phyloP scores from a whole-genome alignment of 2,113 vertebrate genomes.

The Rynchops niger region DNA sequence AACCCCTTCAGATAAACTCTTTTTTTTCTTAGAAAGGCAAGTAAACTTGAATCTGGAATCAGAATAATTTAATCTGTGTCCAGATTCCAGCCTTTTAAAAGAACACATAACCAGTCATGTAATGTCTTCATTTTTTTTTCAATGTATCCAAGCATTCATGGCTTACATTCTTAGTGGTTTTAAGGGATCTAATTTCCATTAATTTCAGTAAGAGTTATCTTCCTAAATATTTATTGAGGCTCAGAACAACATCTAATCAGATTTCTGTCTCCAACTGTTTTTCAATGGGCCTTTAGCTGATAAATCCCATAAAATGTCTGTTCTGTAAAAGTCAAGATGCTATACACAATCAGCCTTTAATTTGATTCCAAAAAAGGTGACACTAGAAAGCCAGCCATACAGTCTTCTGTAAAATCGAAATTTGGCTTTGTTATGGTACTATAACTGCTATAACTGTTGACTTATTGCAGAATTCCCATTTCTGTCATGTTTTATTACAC shows the following conservation, averaged over 20 bases:
- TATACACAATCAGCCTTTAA: not conserved
- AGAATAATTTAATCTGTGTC: not conserved
- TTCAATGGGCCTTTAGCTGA: not conserved
- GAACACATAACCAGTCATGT: not conserved
- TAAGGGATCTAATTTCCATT: not conserved
- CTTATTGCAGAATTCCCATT: not conserved
- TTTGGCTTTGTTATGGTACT: not conserved
- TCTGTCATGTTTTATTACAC: not conserved
- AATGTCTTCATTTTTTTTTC: not conserved
- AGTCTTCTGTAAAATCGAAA: not conserved
- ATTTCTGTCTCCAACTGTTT: slow-evolving; percentile 8
- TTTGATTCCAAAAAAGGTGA: not conserved
- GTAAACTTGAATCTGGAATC: not conserved
- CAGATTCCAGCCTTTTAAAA: not conserved
- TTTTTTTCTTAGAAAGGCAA: not conserved
- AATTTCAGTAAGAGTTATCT: not conserved
- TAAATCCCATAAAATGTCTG: not conserved
- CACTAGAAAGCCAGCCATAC: not conserved
- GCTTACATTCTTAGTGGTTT: not conserved
- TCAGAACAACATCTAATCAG: not conserved
- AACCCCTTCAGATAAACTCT: too few relatives aligned
- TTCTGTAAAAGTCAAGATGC: not conserved
- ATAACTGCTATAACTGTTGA: not conserved
- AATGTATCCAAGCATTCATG: not conserved
- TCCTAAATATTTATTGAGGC: not conserved